These are phyloP conservation scores for Sebastes paucispinis DNA, from an alignment of 2,797 vertebrate genomes.

Conservation along the genomic window DNA sequence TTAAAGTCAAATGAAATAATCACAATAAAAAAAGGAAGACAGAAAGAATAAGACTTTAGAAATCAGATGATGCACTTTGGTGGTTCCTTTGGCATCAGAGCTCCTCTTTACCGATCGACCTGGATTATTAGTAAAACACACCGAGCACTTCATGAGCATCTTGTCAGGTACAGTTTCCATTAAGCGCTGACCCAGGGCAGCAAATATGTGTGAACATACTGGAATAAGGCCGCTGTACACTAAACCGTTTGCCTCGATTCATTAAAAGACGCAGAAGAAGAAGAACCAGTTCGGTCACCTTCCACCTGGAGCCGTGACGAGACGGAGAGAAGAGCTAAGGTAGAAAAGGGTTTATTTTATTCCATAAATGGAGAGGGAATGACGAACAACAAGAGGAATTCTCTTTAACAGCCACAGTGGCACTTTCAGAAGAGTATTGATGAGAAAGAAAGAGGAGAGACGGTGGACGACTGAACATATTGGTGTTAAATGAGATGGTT, in stretches of 20 bases:
- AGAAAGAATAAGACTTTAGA: slow-evolving; percentile 20
- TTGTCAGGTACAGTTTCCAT: background rate
- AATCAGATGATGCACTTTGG: slow-evolving; percentile 27
- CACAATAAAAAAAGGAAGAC: slow-evolving; percentile 20
- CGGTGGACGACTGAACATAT: background rate
- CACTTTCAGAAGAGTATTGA: background rate
- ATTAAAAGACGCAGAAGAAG: background rate
- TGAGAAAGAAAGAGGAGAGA: background rate
- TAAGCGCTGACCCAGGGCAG: slow-evolving; percentile 23
- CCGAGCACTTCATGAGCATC: background rate
- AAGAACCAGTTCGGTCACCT: background rate
- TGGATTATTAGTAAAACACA: background rate
- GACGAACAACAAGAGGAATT: slow-evolving; percentile 36
- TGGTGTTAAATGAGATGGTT: background rate
- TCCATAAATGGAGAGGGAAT: slow-evolving; percentile 49
- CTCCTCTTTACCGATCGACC: background rate
- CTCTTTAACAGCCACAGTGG: slow-evolving; percentile 27
- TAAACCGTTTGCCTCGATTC: background rate
- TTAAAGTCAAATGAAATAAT: slow-evolving; percentile 45
- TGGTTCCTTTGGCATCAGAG: slow-evolving; percentile 29
- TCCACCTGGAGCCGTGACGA: background rate
- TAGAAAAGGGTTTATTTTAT: slow-evolving; percentile 10
- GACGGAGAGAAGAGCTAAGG: background rate
- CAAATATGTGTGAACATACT: background rate
- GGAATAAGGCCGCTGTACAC: slow-evolving; percentile 16